Evolutionary conservation across 2,797 vertebrate genomes (phyloP).

Genomic region (Leontopithecus rosalia): DNA sequence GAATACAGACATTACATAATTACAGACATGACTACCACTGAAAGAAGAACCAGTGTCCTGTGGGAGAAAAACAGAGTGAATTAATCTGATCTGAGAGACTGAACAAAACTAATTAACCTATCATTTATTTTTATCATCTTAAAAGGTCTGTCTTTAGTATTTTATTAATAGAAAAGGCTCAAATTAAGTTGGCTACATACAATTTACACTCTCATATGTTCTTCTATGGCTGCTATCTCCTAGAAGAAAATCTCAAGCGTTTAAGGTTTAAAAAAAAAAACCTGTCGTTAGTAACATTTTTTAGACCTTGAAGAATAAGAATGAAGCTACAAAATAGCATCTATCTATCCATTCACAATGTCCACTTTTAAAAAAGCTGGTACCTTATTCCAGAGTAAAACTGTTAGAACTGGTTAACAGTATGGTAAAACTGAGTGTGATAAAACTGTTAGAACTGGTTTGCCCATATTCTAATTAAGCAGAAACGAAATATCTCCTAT

Average conservation of each 20-base stretch:
- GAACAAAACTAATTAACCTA: neutral
- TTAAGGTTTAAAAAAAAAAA: neutral
- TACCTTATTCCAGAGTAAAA: slow-evolving; percentile 7
- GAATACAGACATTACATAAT: neutral
- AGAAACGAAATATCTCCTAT: slow-evolving; percentile 1
- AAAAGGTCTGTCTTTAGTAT: neutral
- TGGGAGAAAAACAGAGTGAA: neutral
- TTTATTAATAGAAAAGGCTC: neutral
- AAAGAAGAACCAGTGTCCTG: neutral
- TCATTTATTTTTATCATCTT: neutral
- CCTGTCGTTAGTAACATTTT: neutral
- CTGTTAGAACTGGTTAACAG: neutral
- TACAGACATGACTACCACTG: neutral
- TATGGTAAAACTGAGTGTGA: neutral
- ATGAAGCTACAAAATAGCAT: neutral
- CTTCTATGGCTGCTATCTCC: neutral
- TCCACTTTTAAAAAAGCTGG: neutral
- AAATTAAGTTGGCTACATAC: neutral
- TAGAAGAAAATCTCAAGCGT: neutral
- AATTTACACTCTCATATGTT: neutral
- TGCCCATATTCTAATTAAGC: neutral
- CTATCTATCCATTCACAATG: neutral
- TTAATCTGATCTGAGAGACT: neutral
- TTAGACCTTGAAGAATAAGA: neutral
- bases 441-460: slow-evolving; percentile 1